A percentile compares a stretch with the other conserved stretches of the same genome.
These are phyloP conservation scores for Polydesmus complanatus DNA, from an alignment of 2,888 invertebrate species.

Conservation along the genomic window DNA sequence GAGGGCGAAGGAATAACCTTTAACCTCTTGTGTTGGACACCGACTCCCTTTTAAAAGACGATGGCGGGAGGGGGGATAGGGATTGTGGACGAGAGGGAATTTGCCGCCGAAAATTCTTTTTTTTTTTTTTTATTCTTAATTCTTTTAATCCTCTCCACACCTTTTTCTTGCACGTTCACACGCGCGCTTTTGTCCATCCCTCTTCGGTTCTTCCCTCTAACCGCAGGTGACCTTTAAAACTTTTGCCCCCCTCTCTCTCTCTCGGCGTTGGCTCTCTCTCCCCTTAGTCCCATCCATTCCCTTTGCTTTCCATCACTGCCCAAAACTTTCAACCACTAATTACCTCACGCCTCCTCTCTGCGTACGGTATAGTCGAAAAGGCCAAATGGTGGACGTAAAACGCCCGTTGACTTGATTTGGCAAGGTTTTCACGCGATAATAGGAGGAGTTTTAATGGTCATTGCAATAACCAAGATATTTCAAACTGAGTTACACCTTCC, in stretches of 20 bases:
- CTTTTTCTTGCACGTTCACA: not conserved
- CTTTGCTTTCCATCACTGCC: not conserved
- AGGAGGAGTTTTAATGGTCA: too few relatives aligned
- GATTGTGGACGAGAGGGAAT: too few relatives aligned
- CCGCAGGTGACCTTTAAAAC: constrained; percentile 2
- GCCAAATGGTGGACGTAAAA: too few relatives aligned
- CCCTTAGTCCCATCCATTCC: too few relatives aligned
- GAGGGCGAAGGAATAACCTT: not conserved
- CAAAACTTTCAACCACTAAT: not conserved
- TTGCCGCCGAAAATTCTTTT: not conserved
- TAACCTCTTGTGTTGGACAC: not conserved
- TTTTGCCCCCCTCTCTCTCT: not conserved
- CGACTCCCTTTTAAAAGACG: not conserved
- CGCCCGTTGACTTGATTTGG: too few relatives aligned
- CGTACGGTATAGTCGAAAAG: too few relatives aligned
- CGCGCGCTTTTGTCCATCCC: not conserved
- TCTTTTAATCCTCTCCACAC: not conserved
- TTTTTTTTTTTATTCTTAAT: not conserved
- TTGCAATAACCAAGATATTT: too few relatives aligned
- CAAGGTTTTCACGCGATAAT: too few relatives aligned
- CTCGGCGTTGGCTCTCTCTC: too few relatives aligned
- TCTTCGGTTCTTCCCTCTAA: not conserved
- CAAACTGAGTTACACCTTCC: too few relatives aligned
- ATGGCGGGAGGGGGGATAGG: too few relatives aligned
- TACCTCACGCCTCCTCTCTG: not conserved